A percentile compares a stretch with the other conserved stretches of the same genome.
phyloP scores from a whole-genome alignment of 2,113 vertebrate genomes.

The Corydoras sp. region DNA sequence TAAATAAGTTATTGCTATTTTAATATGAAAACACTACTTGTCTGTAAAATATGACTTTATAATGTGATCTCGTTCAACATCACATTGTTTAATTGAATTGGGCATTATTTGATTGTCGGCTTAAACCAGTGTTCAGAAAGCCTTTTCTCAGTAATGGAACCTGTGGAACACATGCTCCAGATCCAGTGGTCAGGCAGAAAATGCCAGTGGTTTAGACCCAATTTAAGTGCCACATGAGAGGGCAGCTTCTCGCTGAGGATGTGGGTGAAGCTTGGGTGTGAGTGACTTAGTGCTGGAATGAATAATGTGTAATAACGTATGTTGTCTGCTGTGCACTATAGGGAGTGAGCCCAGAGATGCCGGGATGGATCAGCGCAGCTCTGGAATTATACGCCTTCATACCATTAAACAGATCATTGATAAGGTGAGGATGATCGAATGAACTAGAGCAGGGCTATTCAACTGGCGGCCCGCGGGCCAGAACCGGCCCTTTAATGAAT shows the following conservation, averaged over 20 bases:
- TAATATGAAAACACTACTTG: not conserved
- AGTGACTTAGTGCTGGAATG: not conserved
- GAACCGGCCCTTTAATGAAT: too few species aligned
- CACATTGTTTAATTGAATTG: too few species aligned
- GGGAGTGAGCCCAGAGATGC: slow-evolving; percentile 96
- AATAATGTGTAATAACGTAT: not conserved
- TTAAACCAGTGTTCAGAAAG: too few species aligned
- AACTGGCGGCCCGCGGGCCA: too few species aligned
- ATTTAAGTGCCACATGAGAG: not conserved
- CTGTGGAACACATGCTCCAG: too few species aligned
- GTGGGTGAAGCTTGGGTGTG: not conserved
- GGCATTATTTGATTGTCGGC: too few species aligned
- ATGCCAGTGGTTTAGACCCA: not conserved
- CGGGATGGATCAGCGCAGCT: slow-evolving; percentile 90
- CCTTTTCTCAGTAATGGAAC: too few species aligned
- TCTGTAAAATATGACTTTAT: too few species aligned
- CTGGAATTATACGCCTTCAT: slow-evolving; percentile 96
- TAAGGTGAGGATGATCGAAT: slow-evolving; percentile 70
- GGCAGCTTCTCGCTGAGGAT: slow-evolving; percentile 26
- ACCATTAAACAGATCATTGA: slow-evolving; percentile 99
- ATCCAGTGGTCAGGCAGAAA: not conserved
- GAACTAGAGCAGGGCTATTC: not conserved
- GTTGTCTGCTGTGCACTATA: slow-evolving; percentile 47
- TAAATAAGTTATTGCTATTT: not conserved
- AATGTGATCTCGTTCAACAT: too few species aligned